A percentile compares a stretch with the other conserved stretches of the same genome.
Evolutionary conservation across 2,113 vertebrate species (phyloP).

Genomic region (Carlito syrichta): DNA sequence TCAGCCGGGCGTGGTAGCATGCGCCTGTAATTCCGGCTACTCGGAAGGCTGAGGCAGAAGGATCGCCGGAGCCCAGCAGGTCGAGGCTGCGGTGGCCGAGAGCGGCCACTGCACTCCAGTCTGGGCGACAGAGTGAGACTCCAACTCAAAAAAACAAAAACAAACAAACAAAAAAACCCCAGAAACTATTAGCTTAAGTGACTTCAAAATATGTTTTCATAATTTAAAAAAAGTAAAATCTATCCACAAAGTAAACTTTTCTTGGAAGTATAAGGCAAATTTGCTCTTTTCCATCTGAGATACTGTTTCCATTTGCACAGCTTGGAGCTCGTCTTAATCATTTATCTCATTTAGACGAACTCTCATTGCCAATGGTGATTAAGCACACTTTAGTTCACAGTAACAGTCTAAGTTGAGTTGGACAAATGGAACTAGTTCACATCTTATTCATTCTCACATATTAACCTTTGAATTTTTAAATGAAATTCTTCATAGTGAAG

Average conservation of each 20-base stretch:
- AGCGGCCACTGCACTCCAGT: too few relatives aligned
- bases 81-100: too few relatives aligned
- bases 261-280: neutral
- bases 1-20: too few relatives aligned
- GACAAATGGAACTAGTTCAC: conserved; percentile 52
- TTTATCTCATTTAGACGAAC: conserved; percentile 33
- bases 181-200: neutral
- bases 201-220: neutral
- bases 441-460: conserved; percentile 36
- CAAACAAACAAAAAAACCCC: too few relatives aligned
- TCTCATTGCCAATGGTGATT: neutral
- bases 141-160: too few relatives aligned
- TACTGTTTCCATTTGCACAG: conserved; percentile 4
- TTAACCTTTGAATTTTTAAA: conserved; percentile 40
- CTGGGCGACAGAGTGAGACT: too few relatives aligned
- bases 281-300: neutral
- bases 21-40: too few relatives aligned
- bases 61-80: too few relatives aligned
- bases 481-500: conserved; percentile 25
- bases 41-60: too few relatives aligned
- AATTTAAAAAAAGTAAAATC: neutral
- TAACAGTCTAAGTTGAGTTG: conserved; percentile 40
- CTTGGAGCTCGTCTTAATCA: conserved; percentile 11
- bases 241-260: neutral
- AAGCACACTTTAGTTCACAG: conserved; percentile 42